These are phyloP conservation scores for Andrena minutula DNA, from an alignment of 2,888 invertebrate genomes.

Conservation along the genomic window DNA sequence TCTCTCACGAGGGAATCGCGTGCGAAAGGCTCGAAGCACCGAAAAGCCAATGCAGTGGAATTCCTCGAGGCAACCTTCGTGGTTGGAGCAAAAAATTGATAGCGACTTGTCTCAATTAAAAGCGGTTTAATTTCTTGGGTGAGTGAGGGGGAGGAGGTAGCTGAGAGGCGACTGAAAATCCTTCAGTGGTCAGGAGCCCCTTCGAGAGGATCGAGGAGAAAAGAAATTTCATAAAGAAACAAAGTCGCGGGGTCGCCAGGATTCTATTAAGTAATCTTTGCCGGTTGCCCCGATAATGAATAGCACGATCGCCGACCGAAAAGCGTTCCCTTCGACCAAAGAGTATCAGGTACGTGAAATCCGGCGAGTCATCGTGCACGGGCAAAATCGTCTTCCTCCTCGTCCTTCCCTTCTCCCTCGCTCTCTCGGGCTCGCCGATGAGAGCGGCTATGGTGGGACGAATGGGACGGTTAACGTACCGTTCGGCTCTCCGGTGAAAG, in stretches of 20 bases:
- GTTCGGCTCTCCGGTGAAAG: conserved; percentile 54
- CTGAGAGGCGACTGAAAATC: background rate
- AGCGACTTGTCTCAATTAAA: conserved; percentile 27
- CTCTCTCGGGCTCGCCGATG: conserved; percentile 17
- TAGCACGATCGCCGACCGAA: conserved; percentile 55
- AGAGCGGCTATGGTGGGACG: conserved; percentile 34
- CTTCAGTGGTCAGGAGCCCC: background rate
- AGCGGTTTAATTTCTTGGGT: background rate
- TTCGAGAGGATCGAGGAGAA: background rate
- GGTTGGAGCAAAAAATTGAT: background rate
- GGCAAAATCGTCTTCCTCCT: conserved; percentile 45
- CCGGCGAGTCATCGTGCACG: conserved; percentile 68
- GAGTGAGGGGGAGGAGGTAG: background rate
- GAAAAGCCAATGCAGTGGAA: background rate
- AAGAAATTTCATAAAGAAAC: conserved; percentile 26
- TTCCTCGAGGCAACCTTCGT: background rate
- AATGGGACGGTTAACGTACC: conserved; percentile 54
- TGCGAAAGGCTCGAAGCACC: background rate
- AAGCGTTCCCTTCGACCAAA: conserved; percentile 39
- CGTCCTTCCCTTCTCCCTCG: conserved; percentile 14
- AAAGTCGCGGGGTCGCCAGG: conserved; percentile 44
- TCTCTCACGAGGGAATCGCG: background rate
- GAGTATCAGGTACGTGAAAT: conserved; percentile 64
- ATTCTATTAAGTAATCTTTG: conserved; percentile 70
- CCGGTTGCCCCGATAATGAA: conserved; percentile 68